Evolutionary conservation across 2,888 invertebrate species (phyloP), one percentile per base, ranked within the genome.

Genomic region (Drosophila differens): DNA sequence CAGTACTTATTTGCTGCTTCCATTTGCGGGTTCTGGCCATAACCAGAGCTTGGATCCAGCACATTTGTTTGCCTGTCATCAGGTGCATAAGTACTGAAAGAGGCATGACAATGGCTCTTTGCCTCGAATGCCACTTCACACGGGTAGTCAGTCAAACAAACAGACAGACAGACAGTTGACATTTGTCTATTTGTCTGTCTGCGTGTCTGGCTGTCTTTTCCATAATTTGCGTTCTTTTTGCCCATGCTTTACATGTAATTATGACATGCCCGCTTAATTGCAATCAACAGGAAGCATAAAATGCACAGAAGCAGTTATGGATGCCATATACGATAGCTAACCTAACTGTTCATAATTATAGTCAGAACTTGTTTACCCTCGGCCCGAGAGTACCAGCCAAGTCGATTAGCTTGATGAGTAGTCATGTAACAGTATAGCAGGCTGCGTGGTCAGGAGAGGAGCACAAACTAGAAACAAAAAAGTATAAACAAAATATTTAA

Each of bases 241-340:
- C 70, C 68, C 69, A 54, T 75, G 74, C 74, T 74, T 25, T 16
- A 47, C 16, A 25, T 47, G 80, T 84, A 84, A 80, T 83, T 83
- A 83, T 76, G 84, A 83, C 80, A 76, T 82, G 80, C 39, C 60
- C 65, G 80, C 74, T 61, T 82, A 83, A 84, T 83, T 83, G 84
- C 82, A 74, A 63, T 76, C 74, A 76, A 80, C 84, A 82, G 83
- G 83, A 83, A 83, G 69, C 75, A 72, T 60, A 68, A 59, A 74
- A 67, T 58, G 75, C 65, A 68, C 49, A 68, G 64, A 55, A 77
- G 72, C 82, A 82, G 74, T 68, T 74, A 63, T 60, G 62, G 28
- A 25, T 64, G 75, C 54, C 60, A 71, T 60, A 22, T 37, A 51
- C 58, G 55, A 32, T 41, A 51, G 55, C 59, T 66, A 64, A 68